Percentiles rank a stretch among this genome's conserved stretches.
These are phyloP conservation scores for Austrofundulus limnaeus DNA, from an alignment of 2,113 vertebrate species.

Conservation along the genomic window DNA sequence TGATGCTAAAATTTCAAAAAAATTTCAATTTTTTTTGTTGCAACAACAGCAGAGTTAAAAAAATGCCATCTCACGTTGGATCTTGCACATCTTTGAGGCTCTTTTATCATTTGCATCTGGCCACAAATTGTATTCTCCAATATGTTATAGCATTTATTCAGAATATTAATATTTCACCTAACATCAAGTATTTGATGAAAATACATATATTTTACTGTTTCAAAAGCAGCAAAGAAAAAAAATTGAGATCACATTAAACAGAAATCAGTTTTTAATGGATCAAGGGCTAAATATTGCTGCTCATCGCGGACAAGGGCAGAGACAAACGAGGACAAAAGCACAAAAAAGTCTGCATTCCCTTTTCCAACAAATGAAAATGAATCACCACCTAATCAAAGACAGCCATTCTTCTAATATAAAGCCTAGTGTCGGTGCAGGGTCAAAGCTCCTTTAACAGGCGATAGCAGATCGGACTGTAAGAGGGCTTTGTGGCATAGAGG, in stretches of 20 bases:
- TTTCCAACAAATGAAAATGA: slow-evolving; percentile 54
- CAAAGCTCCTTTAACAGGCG: slow-evolving; percentile 66
- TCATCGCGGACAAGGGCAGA: slow-evolving; percentile 18
- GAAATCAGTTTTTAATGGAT: slow-evolving; percentile 11
- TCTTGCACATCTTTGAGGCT: slow-evolving; percentile 21
- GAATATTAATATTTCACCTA: neutral
- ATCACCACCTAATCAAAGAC: slow-evolving; percentile 71
- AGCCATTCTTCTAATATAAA: slow-evolving; percentile 72
- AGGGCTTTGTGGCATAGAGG: slow-evolving; percentile 61
- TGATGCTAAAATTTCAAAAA: too few relatives aligned
- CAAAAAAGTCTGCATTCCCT: slow-evolving; percentile 36
- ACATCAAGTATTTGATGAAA: neutral
- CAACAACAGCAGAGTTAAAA: neutral
- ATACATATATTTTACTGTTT: neutral
- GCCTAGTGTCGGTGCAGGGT: slow-evolving; percentile 51
- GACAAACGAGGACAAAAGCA: slow-evolving; percentile 27
- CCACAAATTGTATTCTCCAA: slow-evolving; percentile 28
- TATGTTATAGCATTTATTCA: neutral
- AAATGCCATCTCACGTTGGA: slow-evolving; percentile 20
- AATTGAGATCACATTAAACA: neutral
- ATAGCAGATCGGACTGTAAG: slow-evolving; percentile 63
- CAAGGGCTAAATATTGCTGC: slow-evolving; percentile 7
- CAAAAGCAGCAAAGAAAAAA: neutral
- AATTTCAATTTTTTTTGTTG: neutral
- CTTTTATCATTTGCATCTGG: slow-evolving; percentile 30